A percentile compares a stretch with the other conserved stretches of the same genome.
These are phyloP conservation scores for Rhinoptilus africanus DNA, from an alignment of 2,113 vertebrate species.

Conservation along the genomic window DNA sequence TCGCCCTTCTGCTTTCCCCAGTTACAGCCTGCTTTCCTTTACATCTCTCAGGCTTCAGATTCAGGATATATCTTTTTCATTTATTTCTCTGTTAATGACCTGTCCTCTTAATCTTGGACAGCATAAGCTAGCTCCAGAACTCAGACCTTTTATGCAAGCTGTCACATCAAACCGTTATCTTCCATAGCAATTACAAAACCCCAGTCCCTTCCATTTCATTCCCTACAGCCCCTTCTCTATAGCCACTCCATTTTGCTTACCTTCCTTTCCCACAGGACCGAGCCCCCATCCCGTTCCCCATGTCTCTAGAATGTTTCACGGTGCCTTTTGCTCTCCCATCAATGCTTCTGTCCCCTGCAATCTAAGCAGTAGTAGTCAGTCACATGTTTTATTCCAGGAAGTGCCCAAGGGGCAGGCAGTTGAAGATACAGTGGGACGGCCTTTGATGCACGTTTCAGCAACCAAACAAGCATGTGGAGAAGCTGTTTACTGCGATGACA, in stretches of 20 bases:
- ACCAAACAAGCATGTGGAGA: constrained; percentile 91
- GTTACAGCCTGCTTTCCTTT: not conserved
- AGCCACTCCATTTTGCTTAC: not conserved
- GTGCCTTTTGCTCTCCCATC: not conserved
- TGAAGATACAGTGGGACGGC: constrained; percentile 86
- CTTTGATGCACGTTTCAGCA: constrained; percentile 87
- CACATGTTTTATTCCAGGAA: constrained; percentile 73
- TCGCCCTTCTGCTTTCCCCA: not conserved
- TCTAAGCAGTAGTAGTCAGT: not conserved
- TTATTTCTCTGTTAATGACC: not conserved
- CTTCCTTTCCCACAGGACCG: not conserved
- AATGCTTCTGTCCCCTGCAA: not conserved
- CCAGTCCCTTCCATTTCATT: not conserved
- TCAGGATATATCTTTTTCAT: not conserved
- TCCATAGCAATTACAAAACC: not conserved
- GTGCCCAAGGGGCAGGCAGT: constrained; percentile 81
- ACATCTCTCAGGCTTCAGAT: not conserved
- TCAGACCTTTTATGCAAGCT: not conserved
- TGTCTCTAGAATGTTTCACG: not conserved
- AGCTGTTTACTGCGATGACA: constrained; percentile 92
- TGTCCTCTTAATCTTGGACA: not conserved
- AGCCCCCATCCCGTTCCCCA: not conserved
- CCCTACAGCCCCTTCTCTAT: not conserved
- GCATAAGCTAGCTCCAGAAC: not conserved
- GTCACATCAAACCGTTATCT: not conserved